Evolutionary conservation across 2,888 invertebrate genomes (phyloP).

Genomic region (Escarpia spicata): DNA sequence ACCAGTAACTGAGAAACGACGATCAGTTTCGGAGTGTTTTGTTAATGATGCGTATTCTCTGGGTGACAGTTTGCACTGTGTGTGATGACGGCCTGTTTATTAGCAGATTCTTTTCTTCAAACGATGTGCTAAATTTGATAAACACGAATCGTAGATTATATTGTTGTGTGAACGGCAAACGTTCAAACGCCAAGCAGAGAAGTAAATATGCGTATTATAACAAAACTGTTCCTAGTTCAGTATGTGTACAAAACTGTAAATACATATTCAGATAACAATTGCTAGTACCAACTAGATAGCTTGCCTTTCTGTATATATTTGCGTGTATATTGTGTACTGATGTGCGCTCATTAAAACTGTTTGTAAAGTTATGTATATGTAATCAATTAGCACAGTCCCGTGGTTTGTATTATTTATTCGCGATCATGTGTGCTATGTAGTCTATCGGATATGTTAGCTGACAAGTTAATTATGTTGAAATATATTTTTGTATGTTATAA

Average conservation of each 20-base stretch:
- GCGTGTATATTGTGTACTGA: neutral
- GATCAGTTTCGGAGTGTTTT: neutral
- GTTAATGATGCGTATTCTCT: neutral
- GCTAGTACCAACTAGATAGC: constrained; percentile 1
- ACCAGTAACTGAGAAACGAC: neutral
- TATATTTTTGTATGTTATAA: constrained; percentile 7
- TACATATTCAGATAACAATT: neutral
- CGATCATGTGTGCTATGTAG: constrained; percentile 16
- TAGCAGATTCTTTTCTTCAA: neutral
- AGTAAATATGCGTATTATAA: neutral
- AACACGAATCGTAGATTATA: neutral
- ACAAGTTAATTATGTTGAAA: constrained; percentile 22
- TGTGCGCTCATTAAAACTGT: neutral
- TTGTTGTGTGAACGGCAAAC: neutral
- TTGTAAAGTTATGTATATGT: neutral
- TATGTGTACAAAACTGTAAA: neutral
- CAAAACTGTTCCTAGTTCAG: neutral
- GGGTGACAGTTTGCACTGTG: neutral
- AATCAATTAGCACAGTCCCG: neutral
- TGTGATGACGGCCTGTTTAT: neutral
- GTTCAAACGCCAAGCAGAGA: neutral
- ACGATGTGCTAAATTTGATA: neutral
- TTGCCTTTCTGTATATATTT: constrained; percentile 8
- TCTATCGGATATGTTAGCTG: neutral
- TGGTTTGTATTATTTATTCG: constrained; percentile 11